A percentile compares a stretch with the other conserved stretches of the same genome.
phyloP scores from a whole-genome alignment of 2,113 vertebrate species.

The Mus musculus region GRCm39 chr1:113341001-113341500 shows the following conservation, averaged over 20 bases:
- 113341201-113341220: background rate
- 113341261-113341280: background rate
- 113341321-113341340: background rate
- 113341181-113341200: background rate
- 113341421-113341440: background rate
- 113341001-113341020: background rate
- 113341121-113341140: rapidly evolving
- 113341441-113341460: background rate
- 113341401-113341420: background rate
- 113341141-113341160: background rate
- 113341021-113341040: rapidly evolving
- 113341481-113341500: background rate
- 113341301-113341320: background rate
- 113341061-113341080: rapidly evolving
- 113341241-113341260: too few relatives aligned
- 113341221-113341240: background rate
- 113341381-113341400: background rate
- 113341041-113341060: background rate
- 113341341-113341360: background rate
- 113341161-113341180: too few relatives aligned
- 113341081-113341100: background rate
- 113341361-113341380: background rate
- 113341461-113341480: background rate
- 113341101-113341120: too few relatives aligned
- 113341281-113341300: background rate